Percentiles rank a stretch among this genome's conserved stretches.
phyloP scores from a whole-genome alignment of 2,797 vertebrate genomes.

The Gallinago solitaria region DNA sequence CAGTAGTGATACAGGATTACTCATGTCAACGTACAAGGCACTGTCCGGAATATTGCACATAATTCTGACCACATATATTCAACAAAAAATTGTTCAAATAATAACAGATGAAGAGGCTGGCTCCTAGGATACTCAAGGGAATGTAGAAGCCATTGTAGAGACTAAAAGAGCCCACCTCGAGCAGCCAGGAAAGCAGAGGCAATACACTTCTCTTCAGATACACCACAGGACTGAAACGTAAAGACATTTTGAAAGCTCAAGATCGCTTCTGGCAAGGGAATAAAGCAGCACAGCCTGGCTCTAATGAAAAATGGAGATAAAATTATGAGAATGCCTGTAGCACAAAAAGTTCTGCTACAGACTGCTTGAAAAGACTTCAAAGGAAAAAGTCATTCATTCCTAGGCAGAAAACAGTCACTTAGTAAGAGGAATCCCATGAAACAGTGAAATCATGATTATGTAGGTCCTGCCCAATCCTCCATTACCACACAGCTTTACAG shows the following conservation, averaged over 20 bases:
- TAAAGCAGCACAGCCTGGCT: neutral
- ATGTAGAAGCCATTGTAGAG: neutral
- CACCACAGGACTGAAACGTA: neutral
- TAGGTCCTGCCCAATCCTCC: neutral
- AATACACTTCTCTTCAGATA: neutral
- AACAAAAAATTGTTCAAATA: neutral
- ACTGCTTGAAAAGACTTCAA: neutral
- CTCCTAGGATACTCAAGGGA: neutral
- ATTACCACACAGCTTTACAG: neutral
- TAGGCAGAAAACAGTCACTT: neutral
- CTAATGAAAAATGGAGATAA: neutral
- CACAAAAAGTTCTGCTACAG: neutral
- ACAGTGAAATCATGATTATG: neutral
- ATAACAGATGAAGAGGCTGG: neutral
- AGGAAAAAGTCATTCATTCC: neutral
- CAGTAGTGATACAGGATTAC: neutral
- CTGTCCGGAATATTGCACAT: neutral
- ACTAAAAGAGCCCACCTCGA: neutral
- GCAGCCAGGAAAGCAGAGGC: neutral
- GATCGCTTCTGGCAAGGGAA: neutral
- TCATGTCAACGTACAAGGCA: neutral
- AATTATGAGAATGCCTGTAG: neutral
- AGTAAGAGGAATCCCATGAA: neutral
- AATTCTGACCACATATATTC: neutral
- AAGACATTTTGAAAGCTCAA: neutral